These are phyloP conservation scores for Atrichornis clamosus DNA, from an alignment of 2,113 vertebrate species.

Conservation along the genomic window DNA sequence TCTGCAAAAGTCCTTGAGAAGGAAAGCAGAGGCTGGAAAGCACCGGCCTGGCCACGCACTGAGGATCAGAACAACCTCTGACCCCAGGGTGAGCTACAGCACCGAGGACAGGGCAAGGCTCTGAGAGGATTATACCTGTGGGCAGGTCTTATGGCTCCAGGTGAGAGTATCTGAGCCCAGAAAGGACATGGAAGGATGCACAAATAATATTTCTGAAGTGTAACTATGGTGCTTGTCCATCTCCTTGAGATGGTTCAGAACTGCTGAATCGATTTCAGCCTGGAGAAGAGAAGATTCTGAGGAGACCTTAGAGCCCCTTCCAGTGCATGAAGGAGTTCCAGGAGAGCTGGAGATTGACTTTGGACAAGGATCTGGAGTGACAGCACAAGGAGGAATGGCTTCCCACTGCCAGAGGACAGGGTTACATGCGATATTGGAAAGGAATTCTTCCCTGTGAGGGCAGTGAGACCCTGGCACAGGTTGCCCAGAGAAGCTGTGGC, in stretches of 20 bases:
- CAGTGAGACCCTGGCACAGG: neutral
- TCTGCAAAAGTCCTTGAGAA: neutral
- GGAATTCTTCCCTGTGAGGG: neutral
- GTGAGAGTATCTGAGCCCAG: neutral
- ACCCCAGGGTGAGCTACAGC: neutral
- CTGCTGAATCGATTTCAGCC: neutral
- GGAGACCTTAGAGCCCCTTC: neutral
- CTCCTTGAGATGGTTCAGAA: neutral
- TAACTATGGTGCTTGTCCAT: neutral
- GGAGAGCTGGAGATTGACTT: neutral
- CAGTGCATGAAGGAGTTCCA: neutral
- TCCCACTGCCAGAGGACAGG: neutral
- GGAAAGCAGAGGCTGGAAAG: neutral
- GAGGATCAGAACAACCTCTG: neutral
- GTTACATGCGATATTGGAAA: rapidly evolving
- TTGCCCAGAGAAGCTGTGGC: neutral
- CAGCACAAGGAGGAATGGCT: neutral
- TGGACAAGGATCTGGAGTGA: rapidly evolving
- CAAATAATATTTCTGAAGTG: neutral
- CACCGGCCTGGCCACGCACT: rapidly evolving
- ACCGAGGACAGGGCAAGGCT: rapidly evolving
- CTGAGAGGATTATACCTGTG: rapidly evolving
- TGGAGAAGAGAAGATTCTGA: neutral
- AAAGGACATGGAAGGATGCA: neutral
- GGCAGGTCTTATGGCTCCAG: neutral